Evolutionary conservation across 2,888 invertebrate genomes (phyloP).

Genomic region (Zaprionus lineosus): DNA sequence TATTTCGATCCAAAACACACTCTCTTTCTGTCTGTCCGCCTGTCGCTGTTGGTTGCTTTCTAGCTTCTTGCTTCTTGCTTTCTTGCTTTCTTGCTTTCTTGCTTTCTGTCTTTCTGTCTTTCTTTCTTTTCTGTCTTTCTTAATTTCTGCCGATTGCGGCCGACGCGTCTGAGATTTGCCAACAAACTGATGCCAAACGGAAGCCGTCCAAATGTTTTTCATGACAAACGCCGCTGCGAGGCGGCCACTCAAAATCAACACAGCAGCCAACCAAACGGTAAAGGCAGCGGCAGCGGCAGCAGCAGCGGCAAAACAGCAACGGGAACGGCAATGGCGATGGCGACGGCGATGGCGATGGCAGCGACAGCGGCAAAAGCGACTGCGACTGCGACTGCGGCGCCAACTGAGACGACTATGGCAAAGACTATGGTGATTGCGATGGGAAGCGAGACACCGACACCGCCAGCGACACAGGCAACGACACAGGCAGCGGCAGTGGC

Average conservation of each 20-base stretch:
- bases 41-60: too few relatives aligned
- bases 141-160: constrained; percentile 54
- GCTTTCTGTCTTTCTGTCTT: neutral
- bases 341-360: constrained; percentile 32
- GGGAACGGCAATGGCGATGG: too few relatives aligned
- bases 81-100: neutral
- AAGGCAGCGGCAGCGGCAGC: too few relatives aligned
- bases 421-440: constrained; percentile 7
- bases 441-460: neutral
- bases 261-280: constrained; percentile 29
- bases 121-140: neutral
- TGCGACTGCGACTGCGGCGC: constrained; percentile 6
- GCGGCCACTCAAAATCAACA: constrained; percentile 40
- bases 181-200: constrained; percentile 80
- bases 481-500: neutral
- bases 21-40: too few relatives aligned
- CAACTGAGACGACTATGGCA: constrained; percentile 17
- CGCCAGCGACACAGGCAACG: neutral
- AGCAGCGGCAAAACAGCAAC: constrained; percentile 29
- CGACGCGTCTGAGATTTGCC: constrained; percentile 78
- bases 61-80: constrained; percentile 1
- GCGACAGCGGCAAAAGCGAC: constrained; percentile 11
- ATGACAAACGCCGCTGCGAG: constrained; percentile 48
- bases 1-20: too few relatives aligned
- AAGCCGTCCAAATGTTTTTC: constrained; percentile 73